phyloP scores from a whole-genome alignment of 2,113 vertebrate species.

The Trichechus manatus region DNA sequence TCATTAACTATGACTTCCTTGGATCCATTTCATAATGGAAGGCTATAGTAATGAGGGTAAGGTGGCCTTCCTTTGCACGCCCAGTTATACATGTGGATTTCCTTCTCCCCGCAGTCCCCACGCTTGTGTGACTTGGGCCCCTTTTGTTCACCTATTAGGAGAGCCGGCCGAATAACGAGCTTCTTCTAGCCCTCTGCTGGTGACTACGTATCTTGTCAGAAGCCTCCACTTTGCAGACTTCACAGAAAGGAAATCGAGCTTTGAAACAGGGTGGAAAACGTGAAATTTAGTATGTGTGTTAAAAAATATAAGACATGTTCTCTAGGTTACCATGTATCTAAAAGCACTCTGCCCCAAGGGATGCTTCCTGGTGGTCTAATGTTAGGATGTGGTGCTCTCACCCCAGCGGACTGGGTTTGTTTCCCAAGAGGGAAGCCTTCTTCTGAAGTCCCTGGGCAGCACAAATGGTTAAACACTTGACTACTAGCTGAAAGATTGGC shows the following conservation, averaged over 20 bases:
- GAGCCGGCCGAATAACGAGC: background rate
- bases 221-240: background rate
- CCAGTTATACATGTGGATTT: fast-evolving
- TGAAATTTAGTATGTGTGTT: background rate
- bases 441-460: background rate
- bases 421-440: too few relatives aligned
- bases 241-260: background rate
- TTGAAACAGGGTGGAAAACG: background rate
- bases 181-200: background rate
- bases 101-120: background rate
- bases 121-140: background rate
- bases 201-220: background rate
- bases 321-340: background rate
- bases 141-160: background rate
- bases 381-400: background rate
- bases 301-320: background rate
- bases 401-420: background rate
- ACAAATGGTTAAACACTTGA: background rate
- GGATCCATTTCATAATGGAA: background rate
- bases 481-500: background rate
- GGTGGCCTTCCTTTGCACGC: background rate
- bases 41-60: fast-evolving
- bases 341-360: background rate
- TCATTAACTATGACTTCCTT: background rate
- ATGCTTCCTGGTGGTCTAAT: background rate